phyloP scores from a whole-genome alignment of 2,888 invertebrate species.

The Metopia argyrocephala region DNA sequence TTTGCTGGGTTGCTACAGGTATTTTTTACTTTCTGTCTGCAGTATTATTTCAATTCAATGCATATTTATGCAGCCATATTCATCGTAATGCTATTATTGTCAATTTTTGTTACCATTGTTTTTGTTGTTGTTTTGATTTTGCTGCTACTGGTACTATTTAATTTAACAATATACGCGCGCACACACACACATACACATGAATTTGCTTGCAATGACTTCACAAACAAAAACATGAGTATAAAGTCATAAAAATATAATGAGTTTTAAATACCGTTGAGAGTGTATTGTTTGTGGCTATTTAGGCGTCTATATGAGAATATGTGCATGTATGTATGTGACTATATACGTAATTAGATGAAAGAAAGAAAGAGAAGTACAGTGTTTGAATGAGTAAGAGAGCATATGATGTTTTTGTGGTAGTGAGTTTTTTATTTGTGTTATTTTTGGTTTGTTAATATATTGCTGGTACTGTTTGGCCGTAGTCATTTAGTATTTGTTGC shows the following conservation, averaged over 20 bases:
- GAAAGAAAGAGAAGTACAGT: background rate
- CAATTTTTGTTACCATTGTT: constrained; percentile 4
- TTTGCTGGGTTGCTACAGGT: constrained; percentile 22
- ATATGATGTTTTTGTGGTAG: background rate
- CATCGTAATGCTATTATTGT: background rate
- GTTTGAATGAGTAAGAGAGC: too few relatives aligned
- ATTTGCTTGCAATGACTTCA: background rate
- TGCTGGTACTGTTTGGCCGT: constrained; percentile 8
- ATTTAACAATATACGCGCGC: constrained; percentile 43
- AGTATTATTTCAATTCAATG: constrained; percentile 33
- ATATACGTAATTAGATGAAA: background rate
- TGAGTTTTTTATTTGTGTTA: background rate
- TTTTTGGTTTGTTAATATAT: constrained; percentile 31
- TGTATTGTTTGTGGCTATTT: constrained; percentile 51
- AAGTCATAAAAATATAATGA: constrained; percentile 61
- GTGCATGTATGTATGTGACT: constrained; percentile 28
- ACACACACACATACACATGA: background rate
- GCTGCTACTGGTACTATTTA: constrained; percentile 40
- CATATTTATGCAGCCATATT: constrained; percentile 35
- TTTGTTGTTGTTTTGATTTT: background rate
- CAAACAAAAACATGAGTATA: constrained; percentile 18
- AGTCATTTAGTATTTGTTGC: constrained; percentile 48
- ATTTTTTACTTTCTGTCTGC: constrained; percentile 29
- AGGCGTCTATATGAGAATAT: constrained; percentile 2
- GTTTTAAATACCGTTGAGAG: constrained; percentile 55